Evolutionary conservation across 1,140 invertebrate genomes (phyloP).

Genomic region (Ips typographus): DNA sequence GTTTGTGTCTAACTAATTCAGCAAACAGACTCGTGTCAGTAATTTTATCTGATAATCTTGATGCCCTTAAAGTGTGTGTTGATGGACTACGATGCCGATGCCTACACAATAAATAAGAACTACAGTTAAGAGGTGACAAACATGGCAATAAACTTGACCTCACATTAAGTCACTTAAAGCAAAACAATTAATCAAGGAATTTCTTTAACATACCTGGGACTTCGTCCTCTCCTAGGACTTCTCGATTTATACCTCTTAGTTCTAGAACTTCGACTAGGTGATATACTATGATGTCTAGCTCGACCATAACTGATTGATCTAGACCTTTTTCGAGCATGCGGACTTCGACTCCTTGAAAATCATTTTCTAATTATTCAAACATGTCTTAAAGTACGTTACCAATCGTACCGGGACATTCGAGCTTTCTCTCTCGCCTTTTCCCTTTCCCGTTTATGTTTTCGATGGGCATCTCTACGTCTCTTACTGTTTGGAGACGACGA

Average conservation of each 20-base stretch:
- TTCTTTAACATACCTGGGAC: constrained; percentile 37
- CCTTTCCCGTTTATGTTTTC: constrained; percentile 55
- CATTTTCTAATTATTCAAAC: neutral
- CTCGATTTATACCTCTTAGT: constrained; percentile 44
- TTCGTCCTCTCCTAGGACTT: constrained; percentile 49
- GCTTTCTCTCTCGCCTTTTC: constrained; percentile 51
- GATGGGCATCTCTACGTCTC: constrained; percentile 50
- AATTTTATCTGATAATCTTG: constrained; percentile 57
- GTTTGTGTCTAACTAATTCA: constrained; percentile 81
- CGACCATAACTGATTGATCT: constrained; percentile 50
- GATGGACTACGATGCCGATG: constrained; percentile 47
- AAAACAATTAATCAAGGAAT: too few relatives aligned
- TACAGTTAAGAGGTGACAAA: neutral
- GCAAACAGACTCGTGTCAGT: constrained; percentile 84
- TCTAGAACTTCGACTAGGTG: constrained; percentile 41
- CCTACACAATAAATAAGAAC: constrained; percentile 37
- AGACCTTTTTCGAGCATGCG: constrained; percentile 45
- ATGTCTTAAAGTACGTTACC: neutral
- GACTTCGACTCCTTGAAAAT: constrained; percentile 40
- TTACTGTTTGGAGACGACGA: constrained; percentile 49
- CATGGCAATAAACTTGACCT: neutral
- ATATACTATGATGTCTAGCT: constrained; percentile 46
- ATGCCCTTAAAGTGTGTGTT: constrained; percentile 49
- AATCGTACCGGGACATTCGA: constrained; percentile 42
- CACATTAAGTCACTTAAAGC: too few relatives aligned